Evolutionary conservation across 2,888 invertebrate species (phyloP).

Genomic region (Atherix ibis): DNA sequence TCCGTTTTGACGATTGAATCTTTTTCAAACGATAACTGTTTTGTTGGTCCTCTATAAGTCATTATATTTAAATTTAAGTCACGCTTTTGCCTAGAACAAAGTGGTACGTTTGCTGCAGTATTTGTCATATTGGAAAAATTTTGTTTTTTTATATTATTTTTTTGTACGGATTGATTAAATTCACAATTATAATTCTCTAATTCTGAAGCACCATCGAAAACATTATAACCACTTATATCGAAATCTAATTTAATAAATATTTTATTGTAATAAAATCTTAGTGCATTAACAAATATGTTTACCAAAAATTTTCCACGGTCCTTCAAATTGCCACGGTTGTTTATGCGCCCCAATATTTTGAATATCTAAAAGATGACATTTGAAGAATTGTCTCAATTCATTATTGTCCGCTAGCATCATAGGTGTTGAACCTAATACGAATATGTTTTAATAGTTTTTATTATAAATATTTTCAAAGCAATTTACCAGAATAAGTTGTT

Average conservation of each 20-base stretch:
- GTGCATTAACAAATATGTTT: constrained; percentile 11
- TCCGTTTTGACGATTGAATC: too few relatives aligned
- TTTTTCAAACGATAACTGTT: not conserved
- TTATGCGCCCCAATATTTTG: constrained; percentile 23
- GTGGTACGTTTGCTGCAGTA: too few relatives aligned
- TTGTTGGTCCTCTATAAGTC: too few relatives aligned
- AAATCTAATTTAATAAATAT: too few relatives aligned
- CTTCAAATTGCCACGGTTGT: constrained; percentile 32
- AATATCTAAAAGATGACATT: constrained; percentile 27
- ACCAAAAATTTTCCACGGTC: constrained; percentile 32
- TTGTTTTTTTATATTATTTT: constrained; percentile 57
- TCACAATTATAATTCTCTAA: constrained; percentile 29
- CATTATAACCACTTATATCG: constrained; percentile 28
- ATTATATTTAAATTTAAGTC: too few relatives aligned
- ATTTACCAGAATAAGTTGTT: constrained; percentile 71
- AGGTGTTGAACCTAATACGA: constrained; percentile 28
- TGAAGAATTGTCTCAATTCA: constrained; percentile 26
- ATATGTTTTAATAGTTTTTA: constrained; percentile 2
- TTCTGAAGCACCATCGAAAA: constrained; percentile 28
- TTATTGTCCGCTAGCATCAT: constrained; percentile 29
- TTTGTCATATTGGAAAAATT: too few relatives aligned
- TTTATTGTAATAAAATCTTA: not conserved
- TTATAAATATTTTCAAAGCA: not conserved
- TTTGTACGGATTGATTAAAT: too few relatives aligned
- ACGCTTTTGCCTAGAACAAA: constrained; percentile 53